Evolutionary conservation across 2,797 vertebrate genomes (phyloP).

Genomic region (Buceros bicornis): DNA sequence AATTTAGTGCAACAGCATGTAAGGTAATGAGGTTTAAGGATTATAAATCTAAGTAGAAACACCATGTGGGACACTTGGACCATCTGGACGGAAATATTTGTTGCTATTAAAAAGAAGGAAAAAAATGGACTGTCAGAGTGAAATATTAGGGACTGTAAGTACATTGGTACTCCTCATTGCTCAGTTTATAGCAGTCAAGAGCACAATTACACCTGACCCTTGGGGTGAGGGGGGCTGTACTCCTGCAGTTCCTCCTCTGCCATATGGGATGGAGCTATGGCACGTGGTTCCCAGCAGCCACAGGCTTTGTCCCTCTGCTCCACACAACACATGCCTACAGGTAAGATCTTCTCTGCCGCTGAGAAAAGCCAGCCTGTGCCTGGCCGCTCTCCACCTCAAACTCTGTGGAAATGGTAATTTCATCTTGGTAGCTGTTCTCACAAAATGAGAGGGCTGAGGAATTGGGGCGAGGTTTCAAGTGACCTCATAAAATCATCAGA

Average conservation of each 20-base stretch:
- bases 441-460: not conserved
- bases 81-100: constrained; percentile 2
- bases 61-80: not conserved
- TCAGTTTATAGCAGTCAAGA: not conserved
- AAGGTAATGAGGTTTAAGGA: constrained; percentile 32
- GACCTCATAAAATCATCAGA: not conserved
- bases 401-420: not conserved
- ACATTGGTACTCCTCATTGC: not conserved
- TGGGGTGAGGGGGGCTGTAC: not conserved
- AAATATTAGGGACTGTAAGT: not conserved
- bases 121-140: not conserved
- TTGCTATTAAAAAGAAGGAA: not conserved
- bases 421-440: not conserved
- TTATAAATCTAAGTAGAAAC: constrained; percentile 6
- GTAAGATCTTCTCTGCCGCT: not conserved
- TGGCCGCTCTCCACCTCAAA: not conserved
- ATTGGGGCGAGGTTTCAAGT: not conserved
- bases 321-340: not conserved
- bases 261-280: not conserved
- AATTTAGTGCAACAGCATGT: not conserved
- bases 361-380: not conserved
- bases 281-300: not conserved
- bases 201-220: not conserved
- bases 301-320: not conserved
- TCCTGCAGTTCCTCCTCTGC: not conserved